Conservation (phyloP, 2,797 vertebrate species). For the Centropyge bicolor region DNA sequence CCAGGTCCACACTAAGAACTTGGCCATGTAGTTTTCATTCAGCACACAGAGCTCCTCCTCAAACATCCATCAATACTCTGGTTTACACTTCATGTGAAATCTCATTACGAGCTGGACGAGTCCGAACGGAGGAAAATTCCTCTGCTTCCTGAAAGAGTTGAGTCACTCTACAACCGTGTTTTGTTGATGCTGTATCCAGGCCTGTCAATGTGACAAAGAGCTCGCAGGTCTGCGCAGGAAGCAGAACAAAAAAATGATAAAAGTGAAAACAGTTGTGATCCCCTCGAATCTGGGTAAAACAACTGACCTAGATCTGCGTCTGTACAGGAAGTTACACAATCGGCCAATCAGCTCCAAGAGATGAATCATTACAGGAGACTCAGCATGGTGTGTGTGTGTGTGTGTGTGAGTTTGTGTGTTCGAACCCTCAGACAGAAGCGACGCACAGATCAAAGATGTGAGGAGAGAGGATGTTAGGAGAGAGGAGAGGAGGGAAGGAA, state of each 20-base stretch:
- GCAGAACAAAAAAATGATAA: not conserved
- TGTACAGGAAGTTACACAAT: constrained; percentile 55
- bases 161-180: constrained; percentile 49
- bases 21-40: not conserved
- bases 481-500: not conserved
- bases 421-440: not conserved
- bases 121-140: constrained; percentile 46
- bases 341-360: constrained; percentile 31
- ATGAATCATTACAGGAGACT: constrained; percentile 47
- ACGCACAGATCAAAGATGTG: not conserved
- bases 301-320: constrained; percentile 55
- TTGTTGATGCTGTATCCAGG: constrained; percentile 61
- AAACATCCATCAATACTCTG: not conserved
- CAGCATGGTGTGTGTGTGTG: constrained; percentile 7
- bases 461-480: not conserved
- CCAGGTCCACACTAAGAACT: not conserved
- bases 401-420: constrained; percentile 21
- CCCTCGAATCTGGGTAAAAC: constrained; percentile 51
- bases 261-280: not conserved
- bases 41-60: not conserved
- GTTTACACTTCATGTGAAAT: not conserved
- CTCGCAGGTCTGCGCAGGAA: constrained; percentile 48
- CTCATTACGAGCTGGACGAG: constrained; percentile 25
- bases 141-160: constrained; percentile 37
- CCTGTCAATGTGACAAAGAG: constrained; percentile 23